phyloP scores from a whole-genome alignment of 2,113 vertebrate species.

The Syngnathus typhle region DNA sequence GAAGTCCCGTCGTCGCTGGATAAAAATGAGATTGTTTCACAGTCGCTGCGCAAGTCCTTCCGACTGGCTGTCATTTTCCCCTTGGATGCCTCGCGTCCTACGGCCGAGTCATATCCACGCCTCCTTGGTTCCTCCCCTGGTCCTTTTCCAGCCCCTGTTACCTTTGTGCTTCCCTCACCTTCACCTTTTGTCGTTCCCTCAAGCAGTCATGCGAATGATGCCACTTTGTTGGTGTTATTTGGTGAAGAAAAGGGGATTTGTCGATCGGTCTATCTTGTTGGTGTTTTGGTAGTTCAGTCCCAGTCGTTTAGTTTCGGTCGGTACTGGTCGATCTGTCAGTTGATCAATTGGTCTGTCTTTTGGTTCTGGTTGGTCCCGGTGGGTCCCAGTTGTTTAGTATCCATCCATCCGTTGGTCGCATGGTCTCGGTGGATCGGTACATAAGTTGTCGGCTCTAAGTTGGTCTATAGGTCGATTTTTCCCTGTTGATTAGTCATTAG shows the following conservation, averaged over 20 bases:
- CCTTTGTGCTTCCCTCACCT: conserved; percentile 28
- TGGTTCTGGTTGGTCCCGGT: neutral
- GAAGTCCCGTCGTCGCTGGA: conserved; percentile 92
- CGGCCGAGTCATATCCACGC: conserved; percentile 45
- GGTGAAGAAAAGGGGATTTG: conserved; percentile 27
- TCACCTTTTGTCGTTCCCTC: conserved; percentile 51
- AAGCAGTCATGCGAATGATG: conserved; percentile 69
- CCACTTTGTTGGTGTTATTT: conserved; percentile 87
- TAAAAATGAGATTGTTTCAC: conserved; percentile 99
- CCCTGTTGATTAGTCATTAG: too few species aligned
- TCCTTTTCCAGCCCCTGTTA: conserved; percentile 32
- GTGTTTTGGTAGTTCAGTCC: too few species aligned
- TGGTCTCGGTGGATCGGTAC: too few species aligned
- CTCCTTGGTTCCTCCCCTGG: conserved; percentile 36
- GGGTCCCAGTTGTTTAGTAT: neutral
- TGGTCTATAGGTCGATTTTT: too few species aligned
- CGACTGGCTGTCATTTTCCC: conserved; percentile 86
- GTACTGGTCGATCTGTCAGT: neutral
- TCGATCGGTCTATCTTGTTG: too few species aligned
- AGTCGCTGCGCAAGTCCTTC: conserved; percentile 98
- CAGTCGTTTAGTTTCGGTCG: too few species aligned
- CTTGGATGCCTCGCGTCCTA: conserved; percentile 89
- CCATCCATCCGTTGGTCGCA: too few species aligned
- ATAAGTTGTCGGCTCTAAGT: too few species aligned
- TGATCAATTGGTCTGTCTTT: neutral